Percentiles rank a stretch among this genome's conserved stretches.
Evolutionary conservation across 64 coral and sea anemone species (phyloP).

Genomic region (Orbicella faveolata): DNA sequence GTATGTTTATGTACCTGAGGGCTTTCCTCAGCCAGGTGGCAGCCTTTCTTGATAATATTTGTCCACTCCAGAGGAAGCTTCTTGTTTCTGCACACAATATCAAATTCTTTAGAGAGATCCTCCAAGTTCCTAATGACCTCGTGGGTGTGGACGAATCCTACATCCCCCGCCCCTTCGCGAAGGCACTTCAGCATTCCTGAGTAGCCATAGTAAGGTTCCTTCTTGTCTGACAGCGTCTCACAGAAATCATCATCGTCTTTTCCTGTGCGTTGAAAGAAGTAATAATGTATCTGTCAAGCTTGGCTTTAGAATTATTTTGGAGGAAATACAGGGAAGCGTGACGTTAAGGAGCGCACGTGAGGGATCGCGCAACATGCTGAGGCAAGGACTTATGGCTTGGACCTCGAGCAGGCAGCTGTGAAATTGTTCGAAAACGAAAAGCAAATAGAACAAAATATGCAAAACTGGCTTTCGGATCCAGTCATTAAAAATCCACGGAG

Average conservation of each 20-base stretch:
- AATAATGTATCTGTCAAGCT: neutral
- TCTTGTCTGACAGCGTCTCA: slow-evolving; percentile 31
- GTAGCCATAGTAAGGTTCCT: slow-evolving; percentile 49
- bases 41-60: neutral
- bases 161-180: neutral
- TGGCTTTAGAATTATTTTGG: neutral
- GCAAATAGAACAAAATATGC: too few species aligned
- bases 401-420: too few species aligned
- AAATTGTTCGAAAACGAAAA: too few species aligned
- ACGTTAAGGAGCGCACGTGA: too few species aligned
- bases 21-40: slow-evolving; percentile 40
- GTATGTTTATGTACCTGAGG: slow-evolving; percentile 41
- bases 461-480: too few species aligned
- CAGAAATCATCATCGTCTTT: slow-evolving; percentile 29
- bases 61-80: neutral
- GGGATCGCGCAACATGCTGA: too few species aligned
- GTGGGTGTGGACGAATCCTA: slow-evolving; percentile 57
- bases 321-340: too few species aligned
- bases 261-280: neutral
- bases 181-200: slow-evolving; percentile 48
- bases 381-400: too few species aligned
- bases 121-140: slow-evolving; percentile 48
- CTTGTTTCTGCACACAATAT: slow-evolving; percentile 23
- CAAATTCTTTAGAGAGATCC: neutral
- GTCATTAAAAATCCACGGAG: too few species aligned